Percentiles rank a stretch among this genome's conserved stretches.
Evolutionary conservation across 2,113 vertebrate species (phyloP).

Genomic region (Cyphomyrus plagiostoma): DNA sequence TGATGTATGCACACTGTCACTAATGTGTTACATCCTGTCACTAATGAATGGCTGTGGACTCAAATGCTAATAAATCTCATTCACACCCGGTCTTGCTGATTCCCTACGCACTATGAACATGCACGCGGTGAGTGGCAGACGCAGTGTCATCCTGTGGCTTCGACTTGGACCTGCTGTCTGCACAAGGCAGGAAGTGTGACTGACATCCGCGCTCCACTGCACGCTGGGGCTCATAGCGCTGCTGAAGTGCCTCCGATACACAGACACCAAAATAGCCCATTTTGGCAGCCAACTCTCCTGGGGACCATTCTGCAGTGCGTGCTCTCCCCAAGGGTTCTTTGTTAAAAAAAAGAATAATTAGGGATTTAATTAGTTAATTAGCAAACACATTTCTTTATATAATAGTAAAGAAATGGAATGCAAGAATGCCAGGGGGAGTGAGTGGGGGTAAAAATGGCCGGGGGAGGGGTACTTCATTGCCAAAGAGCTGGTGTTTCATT

Average conservation of each 20-base stretch:
- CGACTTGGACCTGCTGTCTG: neutral
- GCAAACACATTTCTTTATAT: neutral
- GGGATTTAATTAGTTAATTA: constrained; percentile 13
- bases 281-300: neutral
- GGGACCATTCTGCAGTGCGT: too few species aligned
- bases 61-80: neutral
- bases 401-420: neutral
- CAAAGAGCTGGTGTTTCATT: neutral
- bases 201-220: neutral
- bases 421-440: neutral
- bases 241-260: neutral
- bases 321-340: neutral
- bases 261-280: neutral
- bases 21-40: neutral
- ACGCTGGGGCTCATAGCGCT: neutral
- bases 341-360: constrained; percentile 11
- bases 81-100: neutral
- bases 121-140: too few species aligned
- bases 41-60: neutral
- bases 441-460: neutral
- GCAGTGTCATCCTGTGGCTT: neutral
- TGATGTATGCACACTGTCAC: neutral
- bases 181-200: neutral
- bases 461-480: neutral
- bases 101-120: neutral